Evolutionary conservation across 2,888 invertebrate genomes (phyloP).

Genomic region (Ephialtes manifestator): DNA sequence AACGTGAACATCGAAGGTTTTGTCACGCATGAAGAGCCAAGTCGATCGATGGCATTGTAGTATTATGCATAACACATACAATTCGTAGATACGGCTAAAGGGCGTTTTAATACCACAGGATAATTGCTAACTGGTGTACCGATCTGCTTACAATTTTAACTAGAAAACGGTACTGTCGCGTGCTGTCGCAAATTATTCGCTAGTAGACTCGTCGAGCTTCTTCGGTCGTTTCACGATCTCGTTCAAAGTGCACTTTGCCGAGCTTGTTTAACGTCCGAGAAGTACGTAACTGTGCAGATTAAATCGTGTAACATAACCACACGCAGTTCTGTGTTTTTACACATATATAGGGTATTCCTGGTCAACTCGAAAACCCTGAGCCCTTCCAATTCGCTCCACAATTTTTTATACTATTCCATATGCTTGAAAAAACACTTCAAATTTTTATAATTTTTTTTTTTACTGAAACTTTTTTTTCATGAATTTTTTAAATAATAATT

Average conservation of each 20-base stretch:
- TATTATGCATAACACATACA: neutral
- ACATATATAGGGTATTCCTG: too few relatives aligned
- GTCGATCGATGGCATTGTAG: conserved; percentile 10
- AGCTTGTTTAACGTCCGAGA: conserved; percentile 63
- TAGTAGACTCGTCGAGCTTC: conserved; percentile 18
- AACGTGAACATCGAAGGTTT: conserved; percentile 9
- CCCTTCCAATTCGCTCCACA: too few relatives aligned
- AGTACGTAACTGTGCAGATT: conserved; percentile 63
- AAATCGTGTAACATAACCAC: conserved; percentile 53
- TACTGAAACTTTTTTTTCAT: too few relatives aligned
- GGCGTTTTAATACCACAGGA: neutral
- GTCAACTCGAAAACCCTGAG: neutral
- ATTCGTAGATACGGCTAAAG: neutral
- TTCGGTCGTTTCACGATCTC: conserved; percentile 39
- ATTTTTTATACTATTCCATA: too few relatives aligned
- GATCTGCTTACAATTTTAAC: conserved; percentile 26
- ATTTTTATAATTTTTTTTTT: too few relatives aligned
- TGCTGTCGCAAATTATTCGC: conserved; percentile 30
- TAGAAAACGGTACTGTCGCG: conserved; percentile 46
- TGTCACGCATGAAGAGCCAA: conserved; percentile 16
- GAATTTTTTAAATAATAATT: too few relatives aligned
- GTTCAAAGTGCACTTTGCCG: conserved; percentile 19
- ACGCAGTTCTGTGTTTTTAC: neutral
- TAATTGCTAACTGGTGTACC: conserved; percentile 3
- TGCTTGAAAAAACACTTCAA: too few relatives aligned